These are phyloP conservation scores for Cremastinae sp. DNA, from an alignment of 2,888 invertebrate genomes.

Conservation along the genomic window DNA sequence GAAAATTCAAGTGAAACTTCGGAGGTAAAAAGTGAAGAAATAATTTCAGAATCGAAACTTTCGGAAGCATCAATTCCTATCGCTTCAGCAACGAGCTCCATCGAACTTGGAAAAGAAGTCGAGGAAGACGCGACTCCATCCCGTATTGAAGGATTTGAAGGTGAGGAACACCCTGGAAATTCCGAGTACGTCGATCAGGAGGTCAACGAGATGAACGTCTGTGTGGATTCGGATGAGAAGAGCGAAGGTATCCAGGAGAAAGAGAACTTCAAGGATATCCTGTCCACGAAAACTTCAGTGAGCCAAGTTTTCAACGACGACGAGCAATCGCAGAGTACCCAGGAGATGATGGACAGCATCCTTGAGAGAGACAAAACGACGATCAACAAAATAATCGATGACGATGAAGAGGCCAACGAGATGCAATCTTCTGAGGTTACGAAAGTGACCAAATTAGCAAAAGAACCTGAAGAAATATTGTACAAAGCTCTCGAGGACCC, in stretches of 20 bases:
- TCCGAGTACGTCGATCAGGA: slow-evolving; percentile 1
- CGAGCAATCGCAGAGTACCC: slow-evolving; percentile 64
- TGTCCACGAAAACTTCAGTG: slow-evolving; percentile 50
- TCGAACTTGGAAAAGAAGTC: slow-evolving; percentile 1
- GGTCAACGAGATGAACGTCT: slow-evolving; percentile 58
- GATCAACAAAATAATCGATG: slow-evolving; percentile 64
- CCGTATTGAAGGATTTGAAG: slow-evolving; percentile 39
- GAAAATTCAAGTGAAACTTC: neutral
- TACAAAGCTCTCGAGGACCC: slow-evolving; percentile 64
- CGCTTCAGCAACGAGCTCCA: neutral
- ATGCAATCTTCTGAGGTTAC: slow-evolving; percentile 48
- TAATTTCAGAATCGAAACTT: slow-evolving; percentile 17
- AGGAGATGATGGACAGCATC: slow-evolving; percentile 65
- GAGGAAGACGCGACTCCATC: slow-evolving; percentile 46
- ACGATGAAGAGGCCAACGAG: slow-evolving; percentile 59
- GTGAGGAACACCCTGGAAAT: neutral
- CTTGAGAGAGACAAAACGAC: slow-evolving; percentile 62
- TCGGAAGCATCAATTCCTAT: neutral
- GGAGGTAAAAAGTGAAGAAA: neutral
- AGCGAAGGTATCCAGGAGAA: slow-evolving; percentile 39
- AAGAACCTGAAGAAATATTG: slow-evolving; percentile 61
- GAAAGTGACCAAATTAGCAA: slow-evolving; percentile 58
- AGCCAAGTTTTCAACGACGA: slow-evolving; percentile 64
- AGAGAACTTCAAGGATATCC: slow-evolving; percentile 55
- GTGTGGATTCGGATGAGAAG: slow-evolving; percentile 61